Percentiles rank a stretch among this genome's conserved stretches.
Conservation (phyloP, 1,140 invertebrate genomes). For the Stratiolaelaps scimitus region DNA sequence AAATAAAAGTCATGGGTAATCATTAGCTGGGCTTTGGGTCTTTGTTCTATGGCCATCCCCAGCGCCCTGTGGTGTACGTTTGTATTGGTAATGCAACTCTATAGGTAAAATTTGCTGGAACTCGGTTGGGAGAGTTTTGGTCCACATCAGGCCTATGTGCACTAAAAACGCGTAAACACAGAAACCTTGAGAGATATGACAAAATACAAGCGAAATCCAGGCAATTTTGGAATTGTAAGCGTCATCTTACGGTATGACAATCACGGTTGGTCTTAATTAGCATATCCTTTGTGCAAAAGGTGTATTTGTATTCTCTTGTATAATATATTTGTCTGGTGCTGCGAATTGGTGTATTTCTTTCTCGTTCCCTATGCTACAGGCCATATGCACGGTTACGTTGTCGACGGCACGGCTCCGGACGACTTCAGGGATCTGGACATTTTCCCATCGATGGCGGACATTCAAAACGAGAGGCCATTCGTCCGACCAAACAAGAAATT, state of each 20-base stretch:
- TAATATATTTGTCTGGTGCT: background rate
- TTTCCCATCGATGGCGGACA: slow-evolving; percentile 31
- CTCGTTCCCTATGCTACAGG: background rate
- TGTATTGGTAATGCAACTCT: too few relatives aligned
- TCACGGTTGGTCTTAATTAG: background rate
- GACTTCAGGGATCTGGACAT: slow-evolving; percentile 32
- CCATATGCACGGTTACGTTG: background rate
- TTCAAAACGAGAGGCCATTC: slow-evolving; percentile 38
- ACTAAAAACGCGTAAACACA: too few relatives aligned
- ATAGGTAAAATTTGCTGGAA: too few relatives aligned
- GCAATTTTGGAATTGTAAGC: background rate
- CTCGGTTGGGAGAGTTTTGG: too few relatives aligned
- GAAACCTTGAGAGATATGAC: too few relatives aligned
- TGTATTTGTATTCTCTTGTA: background rate
- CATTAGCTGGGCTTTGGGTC: too few relatives aligned
- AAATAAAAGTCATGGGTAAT: too few relatives aligned
- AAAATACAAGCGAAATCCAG: too few relatives aligned
- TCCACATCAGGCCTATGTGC: too few relatives aligned
- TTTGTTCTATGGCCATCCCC: too few relatives aligned
- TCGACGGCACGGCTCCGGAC: slow-evolving; percentile 28
- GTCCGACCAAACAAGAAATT: slow-evolving; percentile 48
- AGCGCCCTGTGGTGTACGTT: too few relatives aligned
- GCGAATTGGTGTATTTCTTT: background rate
- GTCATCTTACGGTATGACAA: background rate
- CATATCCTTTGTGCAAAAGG: background rate